phyloP scores from a whole-genome alignment of 2,797 vertebrate genomes.

The Capromys pilorides region DNA sequence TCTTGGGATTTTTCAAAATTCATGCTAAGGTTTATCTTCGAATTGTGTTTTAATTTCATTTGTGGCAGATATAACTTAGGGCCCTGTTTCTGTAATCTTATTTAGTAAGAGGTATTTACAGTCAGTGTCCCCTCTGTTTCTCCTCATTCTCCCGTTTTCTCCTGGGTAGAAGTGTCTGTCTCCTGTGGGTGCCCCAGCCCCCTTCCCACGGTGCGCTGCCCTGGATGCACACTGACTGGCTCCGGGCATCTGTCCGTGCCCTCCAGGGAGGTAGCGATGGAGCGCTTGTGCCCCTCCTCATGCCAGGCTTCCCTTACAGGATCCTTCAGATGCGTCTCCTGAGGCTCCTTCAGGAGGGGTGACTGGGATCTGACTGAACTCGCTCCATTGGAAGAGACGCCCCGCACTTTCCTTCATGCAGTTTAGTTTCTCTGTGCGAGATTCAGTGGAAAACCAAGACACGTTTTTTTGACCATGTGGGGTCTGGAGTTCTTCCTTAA shows the following conservation, averaged over 20 bases:
- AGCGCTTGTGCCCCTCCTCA: not conserved
- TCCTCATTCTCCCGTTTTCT: not conserved
- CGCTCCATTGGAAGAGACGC: not conserved
- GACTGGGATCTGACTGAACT: not conserved
- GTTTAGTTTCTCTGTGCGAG: not conserved
- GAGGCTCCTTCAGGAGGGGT: not conserved
- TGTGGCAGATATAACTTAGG: not conserved
- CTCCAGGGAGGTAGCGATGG: not conserved
- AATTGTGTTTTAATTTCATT: not conserved
- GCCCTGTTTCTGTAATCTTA: not conserved
- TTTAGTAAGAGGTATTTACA: not conserved
- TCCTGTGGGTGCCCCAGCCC: not conserved
- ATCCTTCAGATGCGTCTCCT: not conserved
- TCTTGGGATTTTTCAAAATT: not conserved
- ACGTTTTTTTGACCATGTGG: not conserved
- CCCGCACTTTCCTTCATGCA: not conserved
- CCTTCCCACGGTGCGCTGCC: not conserved
- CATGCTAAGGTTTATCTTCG: not conserved
- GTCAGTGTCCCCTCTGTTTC: no score
- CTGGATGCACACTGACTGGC: not conserved
- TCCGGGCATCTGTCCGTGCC: not conserved
- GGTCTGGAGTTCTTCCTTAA: not conserved
- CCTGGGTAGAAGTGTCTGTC: not conserved
- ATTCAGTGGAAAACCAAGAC: constrained; percentile 7
- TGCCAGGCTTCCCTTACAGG: not conserved